Evolutionary conservation across 2,888 invertebrate species (phyloP).

Genomic region (Drosophila multiciliata): DNA sequence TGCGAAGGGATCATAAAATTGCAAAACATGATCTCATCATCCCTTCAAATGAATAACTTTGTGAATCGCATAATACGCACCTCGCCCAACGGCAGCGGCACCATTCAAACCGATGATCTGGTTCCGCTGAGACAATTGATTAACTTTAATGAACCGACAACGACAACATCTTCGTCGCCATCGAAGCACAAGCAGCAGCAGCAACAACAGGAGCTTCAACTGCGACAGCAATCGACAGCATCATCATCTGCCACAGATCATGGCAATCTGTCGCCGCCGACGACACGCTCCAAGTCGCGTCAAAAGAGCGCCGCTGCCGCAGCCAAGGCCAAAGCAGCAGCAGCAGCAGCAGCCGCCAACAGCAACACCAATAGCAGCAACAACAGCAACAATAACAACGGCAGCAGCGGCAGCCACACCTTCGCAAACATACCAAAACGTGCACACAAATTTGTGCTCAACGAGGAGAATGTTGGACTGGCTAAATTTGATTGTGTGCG

Average conservation of each 20-base stretch:
- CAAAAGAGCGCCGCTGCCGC: slow-evolving; percentile 69
- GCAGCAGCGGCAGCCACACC: neutral
- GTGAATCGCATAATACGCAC: slow-evolving; percentile 64
- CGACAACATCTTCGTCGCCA: slow-evolving; percentile 3
- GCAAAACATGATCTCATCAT: slow-evolving; percentile 36
- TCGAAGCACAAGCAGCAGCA: neutral
- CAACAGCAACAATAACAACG: slow-evolving; percentile 15
- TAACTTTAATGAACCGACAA: slow-evolving; percentile 49
- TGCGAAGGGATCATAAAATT: slow-evolving; percentile 69
- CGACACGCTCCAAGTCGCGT: slow-evolving; percentile 64
- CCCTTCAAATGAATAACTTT: slow-evolving; percentile 61
- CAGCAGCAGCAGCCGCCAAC: slow-evolving; percentile 33
- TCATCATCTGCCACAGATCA: neutral
- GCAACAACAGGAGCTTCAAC: neutral
- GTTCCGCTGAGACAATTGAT: slow-evolving; percentile 62
- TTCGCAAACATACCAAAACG: slow-evolving; percentile 61
- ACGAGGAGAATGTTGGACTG: slow-evolving; percentile 81
- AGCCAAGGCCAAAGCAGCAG: slow-evolving; percentile 57
- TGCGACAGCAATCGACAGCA: neutral
- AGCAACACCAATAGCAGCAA: neutral
- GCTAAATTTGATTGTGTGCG: slow-evolving; percentile 81
- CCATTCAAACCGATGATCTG: slow-evolving; percentile 62
- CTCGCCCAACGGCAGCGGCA: slow-evolving; percentile 46
- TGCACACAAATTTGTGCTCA: slow-evolving; percentile 68
- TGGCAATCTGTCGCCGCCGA: slow-evolving; percentile 28